A percentile compares a stretch with the other conserved stretches of the same genome.
phyloP scores from a whole-genome alignment of 2,113 vertebrate genomes.

The Pagrus major region DNA sequence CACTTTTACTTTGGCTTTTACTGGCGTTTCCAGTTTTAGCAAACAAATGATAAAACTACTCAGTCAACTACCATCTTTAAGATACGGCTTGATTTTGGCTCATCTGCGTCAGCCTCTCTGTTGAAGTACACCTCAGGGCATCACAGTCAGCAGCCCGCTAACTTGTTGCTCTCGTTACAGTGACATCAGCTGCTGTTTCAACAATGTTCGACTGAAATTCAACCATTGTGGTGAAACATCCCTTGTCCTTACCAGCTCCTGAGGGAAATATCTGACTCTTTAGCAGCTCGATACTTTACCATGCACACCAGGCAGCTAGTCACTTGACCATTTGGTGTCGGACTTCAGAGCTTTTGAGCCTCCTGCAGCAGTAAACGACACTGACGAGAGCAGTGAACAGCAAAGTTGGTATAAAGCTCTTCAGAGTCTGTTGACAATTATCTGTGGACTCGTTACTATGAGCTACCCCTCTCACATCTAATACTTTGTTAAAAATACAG shows the following conservation, averaged over 20 bases:
- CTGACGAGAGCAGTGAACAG: not conserved
- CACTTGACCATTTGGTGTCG: not conserved
- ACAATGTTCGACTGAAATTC: no score
- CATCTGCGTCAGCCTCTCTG: no score
- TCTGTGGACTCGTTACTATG: not conserved
- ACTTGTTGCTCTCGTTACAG: no score
- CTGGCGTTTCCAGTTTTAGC: not conserved
- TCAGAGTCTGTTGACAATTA: not conserved
- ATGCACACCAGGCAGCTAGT: not conserved
- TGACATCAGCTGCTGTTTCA: no score
- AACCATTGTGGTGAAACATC: no score
- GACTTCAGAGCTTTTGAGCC: not conserved
- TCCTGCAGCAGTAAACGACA: not conserved
- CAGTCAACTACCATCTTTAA: no score
- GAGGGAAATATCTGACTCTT: not conserved
- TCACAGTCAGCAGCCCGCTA: no score
- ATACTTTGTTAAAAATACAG: slow-evolving; percentile 6
- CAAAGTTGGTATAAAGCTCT: not conserved
- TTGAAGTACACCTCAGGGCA: no score
- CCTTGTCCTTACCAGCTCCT: not conserved
- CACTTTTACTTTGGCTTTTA: not conserved
- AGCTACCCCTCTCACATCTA: not conserved
- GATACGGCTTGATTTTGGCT: no score
- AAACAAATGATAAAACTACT: not conserved
- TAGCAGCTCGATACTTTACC: not conserved